Base-by-base conservation (phyloP, 2,797 vertebrate species). In the Anas georgica region DNA sequence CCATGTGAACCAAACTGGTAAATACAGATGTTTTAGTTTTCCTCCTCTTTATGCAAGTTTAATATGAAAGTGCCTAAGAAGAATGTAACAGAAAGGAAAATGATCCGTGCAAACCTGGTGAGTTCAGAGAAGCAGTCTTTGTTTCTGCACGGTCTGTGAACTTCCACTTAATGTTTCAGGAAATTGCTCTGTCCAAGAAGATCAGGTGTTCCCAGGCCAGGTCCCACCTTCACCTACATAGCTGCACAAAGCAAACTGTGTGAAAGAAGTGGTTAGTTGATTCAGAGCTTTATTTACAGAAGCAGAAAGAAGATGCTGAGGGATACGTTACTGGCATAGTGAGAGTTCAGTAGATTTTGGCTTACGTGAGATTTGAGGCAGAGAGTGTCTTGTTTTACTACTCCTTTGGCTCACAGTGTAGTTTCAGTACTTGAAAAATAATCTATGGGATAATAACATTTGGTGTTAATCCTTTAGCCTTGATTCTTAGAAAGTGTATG, bases 1-100 rank as follows among this genome's bases (percentile, higher is more conserved):
- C 68, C 35, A 21, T 62, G 67, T 84, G 90, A 96, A 84, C 91
- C 52, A 68, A 72, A 88, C 80, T 64, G 48, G 28, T 82, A 70
- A 81, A 91, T 93, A 75, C 23, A 86, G 46, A 78, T 91, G 33
- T 74, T 96, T 91, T 74, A 66, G 29, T 39, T 78, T 92, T 81
- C 54, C 33, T 91, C 1, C 9, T 81, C 90, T 90, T 91, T 5
- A 81, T 88, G n/a, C 55, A 73, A 78, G 33, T 87, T 92, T 74
- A 60, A 45, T 89, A 80, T 77, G 7, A 39, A 68, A 68, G 16
- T 33, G n/a, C 90, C 80, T 66, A 85, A 72, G 8, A 67, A 48
- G 46, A 48, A 26, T 48, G 10, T 76, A 85, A 26, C 12, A 67
- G 29, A 91, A 86, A 64, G 31, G 39, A 91, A 86, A 39, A 11